Base-by-base conservation (phyloP, 1,140 invertebrate genomes). In the Epicauta chinensis region DNA sequence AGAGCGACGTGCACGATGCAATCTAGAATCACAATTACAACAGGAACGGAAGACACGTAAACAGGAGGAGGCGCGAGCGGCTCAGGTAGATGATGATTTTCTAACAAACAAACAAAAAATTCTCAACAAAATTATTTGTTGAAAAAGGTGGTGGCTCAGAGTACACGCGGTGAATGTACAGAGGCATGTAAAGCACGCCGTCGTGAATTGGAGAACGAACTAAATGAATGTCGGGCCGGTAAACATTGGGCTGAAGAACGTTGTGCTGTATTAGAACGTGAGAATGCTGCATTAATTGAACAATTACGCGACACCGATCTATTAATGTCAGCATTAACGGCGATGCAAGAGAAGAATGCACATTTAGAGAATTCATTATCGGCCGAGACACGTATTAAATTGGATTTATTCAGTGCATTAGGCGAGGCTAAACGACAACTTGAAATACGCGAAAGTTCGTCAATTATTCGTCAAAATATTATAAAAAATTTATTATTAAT, bases 401-500 rank as follows among this genome's bases (percentile, higher is more conserved):
- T 97, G 51, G 93, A 97, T 76, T 79, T 98, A 49, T 96, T 97
- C 74, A 95, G 91, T 49, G 94, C 93, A 51, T 81, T 97, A 31
- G 94, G 93, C 14, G 94, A 95, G 70, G 92, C 90, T 32, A 94
- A 95, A 72, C 78, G 93, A 37, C 89, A 95, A 69, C 77, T 97
- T 55, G 89, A 93, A 75, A 91, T 96, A 69, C 83, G 86, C 74
- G 90, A 94, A 71, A 84, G 93, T 97, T 74, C 78, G 81, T 77
- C n/a, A 58, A 15, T 14, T 31, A 10, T 12, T 23, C 29, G 29
- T n/a, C n/a, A n/a, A n/a, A n/a, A n/a, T n/a, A n/a, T 5, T 30
- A 30, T 37, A 37, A 37, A 37, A 6, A 6, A 37, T 6, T 37
- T n/a, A 43, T 43, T 23, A 5, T 30, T 30, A 30, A 30, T 10